These are phyloP conservation scores for Scarus forsteni DNA, from an alignment of 2,797 vertebrate genomes.

Conservation along the genomic window DNA sequence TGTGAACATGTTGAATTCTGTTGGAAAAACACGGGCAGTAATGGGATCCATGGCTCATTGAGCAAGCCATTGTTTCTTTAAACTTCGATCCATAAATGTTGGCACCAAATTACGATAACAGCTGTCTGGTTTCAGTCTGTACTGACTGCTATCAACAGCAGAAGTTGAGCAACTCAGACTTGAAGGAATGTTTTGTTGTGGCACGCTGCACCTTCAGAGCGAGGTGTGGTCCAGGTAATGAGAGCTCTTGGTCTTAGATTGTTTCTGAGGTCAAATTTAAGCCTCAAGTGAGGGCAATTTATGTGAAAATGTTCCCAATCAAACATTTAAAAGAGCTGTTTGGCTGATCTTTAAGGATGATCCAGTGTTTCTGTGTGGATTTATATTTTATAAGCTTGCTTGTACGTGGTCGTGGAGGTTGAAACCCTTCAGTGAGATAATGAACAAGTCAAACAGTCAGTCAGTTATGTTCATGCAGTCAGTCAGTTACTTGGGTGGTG, in stretches of 20 bases:
- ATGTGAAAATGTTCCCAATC: too few species aligned
- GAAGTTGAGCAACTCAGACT: conserved; percentile 46
- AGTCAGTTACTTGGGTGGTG: conserved; percentile 33
- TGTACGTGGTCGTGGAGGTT: neutral
- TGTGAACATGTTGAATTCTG: too few species aligned
- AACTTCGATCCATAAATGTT: too few species aligned
- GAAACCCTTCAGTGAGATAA: neutral
- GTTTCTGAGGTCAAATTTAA: neutral
- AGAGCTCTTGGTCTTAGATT: neutral
- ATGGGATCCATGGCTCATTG: too few species aligned
- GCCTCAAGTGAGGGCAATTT: too few species aligned
- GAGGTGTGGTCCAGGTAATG: conserved; percentile 41
- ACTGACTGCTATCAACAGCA: conserved; percentile 17
- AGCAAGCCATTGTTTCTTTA: too few species aligned
- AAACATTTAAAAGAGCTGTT: too few species aligned
- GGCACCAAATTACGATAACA: too few species aligned
- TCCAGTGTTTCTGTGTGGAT: too few species aligned
- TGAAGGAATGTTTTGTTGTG: conserved; percentile 51
- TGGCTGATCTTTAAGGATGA: too few species aligned
- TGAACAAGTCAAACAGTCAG: conserved; percentile 8
- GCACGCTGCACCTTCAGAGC: conserved; percentile 1
- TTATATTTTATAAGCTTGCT: too few species aligned
- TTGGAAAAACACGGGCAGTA: too few species aligned
- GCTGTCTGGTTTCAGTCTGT: neutral
- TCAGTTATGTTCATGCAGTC: neutral